These are phyloP conservation scores for Forficula auricularia DNA, from an alignment of 1,140 invertebrate species.

Conservation along the genomic window DNA sequence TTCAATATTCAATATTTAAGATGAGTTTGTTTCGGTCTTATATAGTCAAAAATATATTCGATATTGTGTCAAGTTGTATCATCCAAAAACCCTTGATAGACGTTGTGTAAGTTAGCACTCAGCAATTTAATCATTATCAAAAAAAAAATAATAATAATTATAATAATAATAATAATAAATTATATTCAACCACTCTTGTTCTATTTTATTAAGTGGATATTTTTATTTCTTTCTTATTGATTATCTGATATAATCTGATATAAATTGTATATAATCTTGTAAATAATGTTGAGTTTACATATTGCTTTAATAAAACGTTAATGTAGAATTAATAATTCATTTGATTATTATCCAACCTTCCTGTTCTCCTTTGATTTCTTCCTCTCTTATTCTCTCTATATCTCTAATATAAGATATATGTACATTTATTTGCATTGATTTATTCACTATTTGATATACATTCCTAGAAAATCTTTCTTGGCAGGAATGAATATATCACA, in stretches of 20 bases:
- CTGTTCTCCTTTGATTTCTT: no score
- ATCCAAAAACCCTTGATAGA: constrained; percentile 1
- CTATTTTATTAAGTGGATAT: constrained; percentile 10
- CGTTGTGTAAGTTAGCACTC: constrained; percentile 2
- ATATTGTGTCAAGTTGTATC: background rate
- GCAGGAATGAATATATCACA: no score
- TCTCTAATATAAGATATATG: background rate
- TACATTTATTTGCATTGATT: no score
- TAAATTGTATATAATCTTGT: constrained; percentile 25
- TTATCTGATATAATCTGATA: constrained; percentile 4
- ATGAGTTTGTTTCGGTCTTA: constrained; percentile 1
- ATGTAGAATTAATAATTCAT: constrained; percentile 25
- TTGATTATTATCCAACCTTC: no score
- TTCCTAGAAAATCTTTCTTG: no score
- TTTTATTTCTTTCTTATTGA: constrained; percentile 19
- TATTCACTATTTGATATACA: no score
- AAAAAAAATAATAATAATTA: constrained; percentile 10
- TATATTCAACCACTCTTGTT: constrained; percentile 9
- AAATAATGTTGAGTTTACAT: constrained; percentile 36
- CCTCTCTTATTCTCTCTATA: background rate
- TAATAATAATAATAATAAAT: no score
- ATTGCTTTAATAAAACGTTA: constrained; percentile 34
- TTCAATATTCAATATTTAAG: constrained; percentile 12
- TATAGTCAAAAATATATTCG: background rate
- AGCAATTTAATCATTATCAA: background rate